phyloP scores from a whole-genome alignment of 2,888 invertebrate genomes.

The Ptychoptera contaminata region DNA sequence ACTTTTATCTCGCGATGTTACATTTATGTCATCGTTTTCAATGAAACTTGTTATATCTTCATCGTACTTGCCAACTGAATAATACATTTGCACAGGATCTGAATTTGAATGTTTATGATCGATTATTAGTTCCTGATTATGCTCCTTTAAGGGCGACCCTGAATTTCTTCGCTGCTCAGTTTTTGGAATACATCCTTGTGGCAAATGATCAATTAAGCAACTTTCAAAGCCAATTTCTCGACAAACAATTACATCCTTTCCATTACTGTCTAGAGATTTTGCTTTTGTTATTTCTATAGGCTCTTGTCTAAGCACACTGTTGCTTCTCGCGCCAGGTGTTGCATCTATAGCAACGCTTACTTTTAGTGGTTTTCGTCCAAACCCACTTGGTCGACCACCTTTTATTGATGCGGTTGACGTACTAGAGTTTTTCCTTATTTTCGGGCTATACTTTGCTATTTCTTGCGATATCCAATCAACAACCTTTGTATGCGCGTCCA shows the following conservation, averaged over 20 bases:
- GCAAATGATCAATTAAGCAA: constrained; percentile 1
- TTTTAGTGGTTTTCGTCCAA: constrained; percentile 40
- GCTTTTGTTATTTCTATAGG: constrained; percentile 56
- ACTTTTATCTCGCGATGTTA: constrained; percentile 51
- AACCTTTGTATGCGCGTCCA: constrained; percentile 75
- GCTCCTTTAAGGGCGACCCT: not conserved
- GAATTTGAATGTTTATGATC: constrained; percentile 50
- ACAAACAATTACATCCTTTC: constrained; percentile 25
- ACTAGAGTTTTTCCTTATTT: constrained; percentile 18
- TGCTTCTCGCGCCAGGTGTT: constrained; percentile 55
- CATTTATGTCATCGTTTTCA: constrained; percentile 44
- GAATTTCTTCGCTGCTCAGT: constrained; percentile 4
- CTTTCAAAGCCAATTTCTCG: constrained; percentile 27
- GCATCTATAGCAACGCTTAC: constrained; percentile 67
- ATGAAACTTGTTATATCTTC: constrained; percentile 32
- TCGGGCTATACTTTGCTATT: constrained; percentile 55
- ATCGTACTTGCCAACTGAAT: constrained; percentile 19
- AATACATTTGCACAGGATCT: constrained; percentile 47
- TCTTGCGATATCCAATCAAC: constrained; percentile 75
- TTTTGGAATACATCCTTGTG: not conserved
- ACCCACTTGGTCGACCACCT: constrained; percentile 24
- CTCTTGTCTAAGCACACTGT: constrained; percentile 56
- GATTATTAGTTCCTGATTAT: constrained; percentile 23
- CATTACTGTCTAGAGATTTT: constrained; percentile 16
- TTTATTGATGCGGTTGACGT: constrained; percentile 19